These are phyloP conservation scores for Nilaparvata lugens DNA, from an alignment of 1,140 invertebrate species.

Conservation along the genomic window DNA sequence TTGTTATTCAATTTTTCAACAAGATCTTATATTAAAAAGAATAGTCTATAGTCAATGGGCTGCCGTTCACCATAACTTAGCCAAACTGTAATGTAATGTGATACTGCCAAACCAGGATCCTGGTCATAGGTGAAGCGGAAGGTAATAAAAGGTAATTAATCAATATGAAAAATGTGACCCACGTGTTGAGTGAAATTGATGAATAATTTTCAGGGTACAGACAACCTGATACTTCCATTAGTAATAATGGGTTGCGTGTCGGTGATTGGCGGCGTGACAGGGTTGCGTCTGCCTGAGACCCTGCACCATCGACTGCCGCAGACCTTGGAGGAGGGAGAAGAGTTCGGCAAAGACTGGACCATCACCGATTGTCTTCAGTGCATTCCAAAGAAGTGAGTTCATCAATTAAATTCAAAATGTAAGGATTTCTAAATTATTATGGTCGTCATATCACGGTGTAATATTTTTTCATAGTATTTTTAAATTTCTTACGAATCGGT, in stretches of 20 bases:
- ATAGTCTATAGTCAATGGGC: no score
- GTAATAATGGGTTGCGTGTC: constrained; percentile 71
- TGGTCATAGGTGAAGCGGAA: no score
- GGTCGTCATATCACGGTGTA: not conserved
- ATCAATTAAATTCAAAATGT: no score
- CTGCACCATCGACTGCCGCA: constrained; percentile 67
- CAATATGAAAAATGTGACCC: no score
- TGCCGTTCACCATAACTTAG: no score
- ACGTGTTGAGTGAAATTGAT: not conserved
- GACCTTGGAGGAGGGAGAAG: constrained; percentile 76
- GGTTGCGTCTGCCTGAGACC: constrained; percentile 70
- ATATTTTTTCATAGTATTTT: not conserved
- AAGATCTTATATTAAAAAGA: no score
- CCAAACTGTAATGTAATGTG: no score
- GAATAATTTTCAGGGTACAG: constrained; percentile 51
- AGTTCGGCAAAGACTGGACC: constrained; percentile 77
- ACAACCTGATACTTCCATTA: constrained; percentile 69
- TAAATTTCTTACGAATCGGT: no score
- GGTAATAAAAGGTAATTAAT: no score
- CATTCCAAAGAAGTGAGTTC: constrained; percentile 46
- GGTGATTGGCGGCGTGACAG: constrained; percentile 66
- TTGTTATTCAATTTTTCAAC: no score
- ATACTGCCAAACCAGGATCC: no score
- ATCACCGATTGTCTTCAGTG: constrained; percentile 60
- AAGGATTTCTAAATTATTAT: not conserved